Conservation (phyloP, 1,140 invertebrate species). For the Leptopilina boulardi region DNA sequence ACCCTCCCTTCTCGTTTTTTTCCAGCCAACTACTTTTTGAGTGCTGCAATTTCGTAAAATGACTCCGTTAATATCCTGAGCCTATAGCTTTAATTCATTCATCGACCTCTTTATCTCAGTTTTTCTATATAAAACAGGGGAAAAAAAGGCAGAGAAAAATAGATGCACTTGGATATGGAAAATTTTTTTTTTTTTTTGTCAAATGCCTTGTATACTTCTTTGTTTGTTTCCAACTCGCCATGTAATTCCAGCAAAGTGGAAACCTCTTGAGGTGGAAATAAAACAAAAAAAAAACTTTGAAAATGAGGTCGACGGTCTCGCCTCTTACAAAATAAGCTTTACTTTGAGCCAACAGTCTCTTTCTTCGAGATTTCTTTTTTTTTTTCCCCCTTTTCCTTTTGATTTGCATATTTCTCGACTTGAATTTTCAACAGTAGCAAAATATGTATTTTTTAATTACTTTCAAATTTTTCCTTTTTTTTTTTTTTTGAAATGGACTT, state of each 20-base stretch:
- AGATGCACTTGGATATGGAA: neutral
- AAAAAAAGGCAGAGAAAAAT: neutral
- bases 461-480: no score
- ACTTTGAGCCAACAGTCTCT: neutral
- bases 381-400: no score
- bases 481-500: neutral
- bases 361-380: no score
- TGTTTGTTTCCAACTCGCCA: constrained; percentile 8
- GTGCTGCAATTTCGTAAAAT: neutral
- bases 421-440: neutral
- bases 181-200: neutral
- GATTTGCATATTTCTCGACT: constrained; percentile 4
- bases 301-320: constrained; percentile 16
- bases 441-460: no score
- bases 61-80: neutral
- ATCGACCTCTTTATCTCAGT: neutral
- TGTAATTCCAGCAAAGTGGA: constrained; percentile 4
- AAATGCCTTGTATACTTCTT: constrained; percentile 1
- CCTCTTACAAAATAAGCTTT: constrained; percentile 14
- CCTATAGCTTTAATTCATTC: constrained; percentile 12
- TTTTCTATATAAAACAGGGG: no score
- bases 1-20: no score
- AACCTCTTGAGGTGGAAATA: constrained; percentile 3
- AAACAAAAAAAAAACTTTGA: neutral
- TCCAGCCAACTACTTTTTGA: neutral